Base-by-base conservation (phyloP, 2,888 invertebrate species). In the Cybosia mesomella region DNA sequence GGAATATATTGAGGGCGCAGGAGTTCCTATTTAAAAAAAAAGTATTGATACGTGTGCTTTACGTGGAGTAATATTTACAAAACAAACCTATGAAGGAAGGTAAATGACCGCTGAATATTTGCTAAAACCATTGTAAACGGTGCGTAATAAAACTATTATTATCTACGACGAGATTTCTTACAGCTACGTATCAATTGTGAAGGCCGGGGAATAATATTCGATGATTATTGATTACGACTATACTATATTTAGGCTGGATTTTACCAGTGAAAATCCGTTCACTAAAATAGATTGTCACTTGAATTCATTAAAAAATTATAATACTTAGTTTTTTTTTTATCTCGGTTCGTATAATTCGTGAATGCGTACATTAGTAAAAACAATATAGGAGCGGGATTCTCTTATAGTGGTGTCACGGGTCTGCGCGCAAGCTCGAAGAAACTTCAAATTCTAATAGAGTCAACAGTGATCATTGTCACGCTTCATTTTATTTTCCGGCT, bases 31-130 rank as follows among this genome's bases (percentile, higher is more conserved):
- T 4, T 15, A 4, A 9, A 49, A 49, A 49, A 49, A 49, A 49
- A 49, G 49, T n/a, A 49, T 18, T 49, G 49, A 18, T 18, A 49
- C n/a, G 34, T 10, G 55, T 24, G 15, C 13, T 28, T 58, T 58
- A 58, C 32, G 67, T 66, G 22, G 32, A 49, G n/a, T 61, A 57
- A 60, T 76, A 72, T 78, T 74, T 76, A 68, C 71, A 68, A 71
- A 74, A 72, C 66, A 34, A 67, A 64, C 32, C 59, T 34, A 58
- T 64, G 64, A 54, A 58, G 36, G 24, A 69, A 71, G 73, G 72
- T 73, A 73, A 73, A 68, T 66, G 63, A 63, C 63, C 63, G 76
- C 64, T 70, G 53, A 59, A 66, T 60, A 67, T 68, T 71, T 74
- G 76, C 74, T 67, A 53, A 60, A 61, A 70, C 64, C 22, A 65